Base-by-base conservation (phyloP, 2,113 vertebrate genomes). In the Gymnorhina tibicen region DNA sequence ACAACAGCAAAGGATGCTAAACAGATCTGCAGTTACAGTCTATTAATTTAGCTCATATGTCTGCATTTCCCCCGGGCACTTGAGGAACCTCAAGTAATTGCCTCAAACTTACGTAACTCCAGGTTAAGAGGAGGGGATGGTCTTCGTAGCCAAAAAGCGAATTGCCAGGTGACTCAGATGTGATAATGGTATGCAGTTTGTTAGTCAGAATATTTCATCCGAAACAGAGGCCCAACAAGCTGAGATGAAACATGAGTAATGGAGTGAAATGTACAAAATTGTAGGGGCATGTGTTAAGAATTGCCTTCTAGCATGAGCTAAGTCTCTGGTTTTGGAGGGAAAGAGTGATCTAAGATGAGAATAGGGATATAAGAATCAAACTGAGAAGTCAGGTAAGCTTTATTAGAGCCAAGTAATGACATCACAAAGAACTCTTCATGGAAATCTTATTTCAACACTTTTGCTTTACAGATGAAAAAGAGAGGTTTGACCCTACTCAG, bases 401-500 rank as follows among this genome's bases (percentile, higher is more conserved):
- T 75, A 16, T 70, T 53, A 78, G 55, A 70, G 28, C 16, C 19
- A 28, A 27, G 16, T 76, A 49, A 49, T 30, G 42, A n/a, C 9
- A 26, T 39, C 14, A 10, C 20, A 49, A 62, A 73, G 21, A 56
- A 21, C 7, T 35, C 18, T 44, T 56, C 6, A 23, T 63, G 26
- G 26, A 70, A 58, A 32, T 37, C 52, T 80, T 23, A 58, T 6
- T 84, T 86, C 63, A 85, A 16, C 41, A 9, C 60, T 58, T 67
- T 59, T 9, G 73, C 39, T 96, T 92, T 60, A 68, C 97, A 99
- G 99, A 99, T 99, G 99, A 99, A 99, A 99, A 99, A 99, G 99
- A 99, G 99, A 99, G 99, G 97, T 99, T 99, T 99, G 99, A 99
- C 98, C 99, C 99, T 98, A 98, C 99, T 98, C 99, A 99, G 98